Percentiles rank a stretch among this genome's conserved stretches.
These are phyloP conservation scores for Triplophysa tibetana DNA, from an alignment of 2,113 vertebrate species.

Conservation along the genomic window DNA sequence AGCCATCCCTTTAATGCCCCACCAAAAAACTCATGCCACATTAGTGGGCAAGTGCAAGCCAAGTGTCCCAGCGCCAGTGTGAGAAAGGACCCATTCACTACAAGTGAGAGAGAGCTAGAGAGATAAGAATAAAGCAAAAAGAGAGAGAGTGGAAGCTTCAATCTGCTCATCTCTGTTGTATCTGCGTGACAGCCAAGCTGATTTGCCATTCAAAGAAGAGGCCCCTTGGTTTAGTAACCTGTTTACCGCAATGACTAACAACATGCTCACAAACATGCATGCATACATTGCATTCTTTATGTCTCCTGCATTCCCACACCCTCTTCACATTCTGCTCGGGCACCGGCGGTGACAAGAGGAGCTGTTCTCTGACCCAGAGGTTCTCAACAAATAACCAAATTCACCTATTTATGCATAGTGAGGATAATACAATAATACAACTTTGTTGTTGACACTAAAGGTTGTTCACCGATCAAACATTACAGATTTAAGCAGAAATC, in stretches of 20 bases:
- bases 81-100: conserved; percentile 51
- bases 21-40: conserved; percentile 70
- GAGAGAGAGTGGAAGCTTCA: conserved; percentile 33
- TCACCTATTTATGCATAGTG: too few species aligned
- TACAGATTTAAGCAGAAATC: not conserved
- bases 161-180: conserved; percentile 30
- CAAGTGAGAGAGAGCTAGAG: conserved; percentile 26
- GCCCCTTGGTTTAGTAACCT: conserved; percentile 33
- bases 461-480: too few species aligned
- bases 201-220: conserved; percentile 37
- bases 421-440: too few species aligned
- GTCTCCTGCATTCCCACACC: conserved; percentile 4
- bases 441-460: too few species aligned
- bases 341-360: conserved; percentile 17
- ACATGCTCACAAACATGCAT: not conserved
- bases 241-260: conserved; percentile 25
- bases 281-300: not conserved
- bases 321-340: conserved; percentile 8
- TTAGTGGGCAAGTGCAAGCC: conserved; percentile 70
- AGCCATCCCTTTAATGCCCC: conserved; percentile 49
- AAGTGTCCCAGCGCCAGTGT: conserved; percentile 58
- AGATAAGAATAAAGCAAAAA: not conserved
- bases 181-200: conserved; percentile 40
- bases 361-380: too few species aligned
- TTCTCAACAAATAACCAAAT: not conserved